These are phyloP conservation scores for Drosophila gaucha DNA, from an alignment of 2,888 invertebrate species.

Conservation along the genomic window DNA sequence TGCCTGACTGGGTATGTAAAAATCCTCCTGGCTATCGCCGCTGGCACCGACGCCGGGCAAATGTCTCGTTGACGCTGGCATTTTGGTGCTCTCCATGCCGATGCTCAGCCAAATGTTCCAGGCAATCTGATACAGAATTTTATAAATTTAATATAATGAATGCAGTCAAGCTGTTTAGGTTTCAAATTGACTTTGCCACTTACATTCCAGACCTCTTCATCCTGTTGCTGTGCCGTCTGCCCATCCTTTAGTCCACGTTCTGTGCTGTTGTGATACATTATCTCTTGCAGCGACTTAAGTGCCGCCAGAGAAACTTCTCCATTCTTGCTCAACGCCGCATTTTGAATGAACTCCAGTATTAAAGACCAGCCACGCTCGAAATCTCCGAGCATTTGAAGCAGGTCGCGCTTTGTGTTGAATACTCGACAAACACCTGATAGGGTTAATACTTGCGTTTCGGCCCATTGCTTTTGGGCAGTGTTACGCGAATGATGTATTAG, in stretches of 20 bases:
- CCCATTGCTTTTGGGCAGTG: constrained; percentile 99
- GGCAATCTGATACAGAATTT: constrained; percentile 85
- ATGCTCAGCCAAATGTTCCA: constrained; percentile 96
- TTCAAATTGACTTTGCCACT: constrained; percentile 29
- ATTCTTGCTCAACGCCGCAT: constrained; percentile 95
- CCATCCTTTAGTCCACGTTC: constrained; percentile 81
- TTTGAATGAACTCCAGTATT: constrained; percentile 96
- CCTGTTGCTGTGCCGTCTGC: constrained; percentile 73
- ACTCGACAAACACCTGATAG: constrained; percentile 96
- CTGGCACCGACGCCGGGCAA: constrained; percentile 41
- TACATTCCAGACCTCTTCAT: constrained; percentile 90
- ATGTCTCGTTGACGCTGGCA: constrained; percentile 76
- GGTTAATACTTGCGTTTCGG: constrained; percentile 97
- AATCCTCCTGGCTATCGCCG: constrained; percentile 85
- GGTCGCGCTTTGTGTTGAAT: constrained; percentile 95
- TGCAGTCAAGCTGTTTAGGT: neutral
- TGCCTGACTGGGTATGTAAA: constrained; percentile 95
- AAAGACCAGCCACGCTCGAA: constrained; percentile 97
- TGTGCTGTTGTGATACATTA: constrained; percentile 89
- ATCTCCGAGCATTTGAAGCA: constrained; percentile 93
- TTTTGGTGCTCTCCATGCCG: constrained; percentile 91
- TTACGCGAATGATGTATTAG: constrained; percentile 99
- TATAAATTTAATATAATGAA: neutral
- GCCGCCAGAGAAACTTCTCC: constrained; percentile 98
- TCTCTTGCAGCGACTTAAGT: constrained; percentile 98